Base-by-base conservation (phyloP, 30 jellyfish, hydroid and myxozoan species). In the Cassiopea andromeda region DNA sequence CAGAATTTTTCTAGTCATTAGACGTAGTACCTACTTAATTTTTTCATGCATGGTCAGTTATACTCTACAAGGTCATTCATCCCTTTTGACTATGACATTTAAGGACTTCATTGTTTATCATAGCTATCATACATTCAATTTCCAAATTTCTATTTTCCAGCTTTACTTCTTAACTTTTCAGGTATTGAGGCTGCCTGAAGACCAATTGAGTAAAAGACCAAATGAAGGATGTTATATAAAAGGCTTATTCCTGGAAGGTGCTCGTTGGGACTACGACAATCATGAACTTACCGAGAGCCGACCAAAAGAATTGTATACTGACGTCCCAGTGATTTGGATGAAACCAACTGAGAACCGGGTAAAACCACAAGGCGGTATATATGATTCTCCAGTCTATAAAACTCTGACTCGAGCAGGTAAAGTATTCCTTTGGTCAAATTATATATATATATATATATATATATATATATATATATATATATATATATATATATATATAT, bases 381-480 rank as follows among this genome's bases (percentile, higher is more conserved):
- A 93, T 75, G 98, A 93, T 17, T 93, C 97, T 64, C 98, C 98
- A 44, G 95, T 89, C 1, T 93, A 93, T 88, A 93, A 93, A 72
- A 93, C 98, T 1, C 81, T 93, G 67, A 93, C 97, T 44, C 77
- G 98, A 83, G 98, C 98, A 59, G 98, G 98, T 93, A 73, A 77
- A 78, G 7, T 78, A 2, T n/a, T 46, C 2, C 60, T 76, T 14
- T 54, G 64, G 64, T 10, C 7, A 54, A 6, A 54, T 54, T 70
- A 10, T 2, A 17, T 12, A n/a, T 72, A 1, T 46, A 38, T 4
- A 17, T 5, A 17, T 72, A 38, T 46, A 27, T 1, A 38, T 4
- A 72, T 16, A 5, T 27, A 27, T 27, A 27, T 27, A 27, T 27
- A 27, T 27, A 27, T 27, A 27, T 27, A 27, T 27, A 27, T 27